Evolutionary conservation across 1,140 invertebrate species (phyloP), one percentile per base, ranked within the genome.

Genomic region (Heliothis subflexa): DNA sequence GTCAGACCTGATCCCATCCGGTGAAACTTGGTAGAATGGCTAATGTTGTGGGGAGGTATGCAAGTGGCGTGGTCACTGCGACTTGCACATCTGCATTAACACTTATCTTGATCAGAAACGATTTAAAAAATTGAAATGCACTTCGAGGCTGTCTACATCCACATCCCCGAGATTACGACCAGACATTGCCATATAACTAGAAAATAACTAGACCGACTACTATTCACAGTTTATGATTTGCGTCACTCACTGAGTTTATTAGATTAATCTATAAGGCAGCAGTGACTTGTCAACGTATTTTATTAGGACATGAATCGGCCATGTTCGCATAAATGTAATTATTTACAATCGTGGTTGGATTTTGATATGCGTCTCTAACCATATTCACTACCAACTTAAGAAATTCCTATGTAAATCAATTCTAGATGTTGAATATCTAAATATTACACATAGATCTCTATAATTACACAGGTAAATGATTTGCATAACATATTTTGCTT

Each of bases 251-350:
- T 33, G 45, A 76, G 55, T 76, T 76, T 76, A 76, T 76, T 76
- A 52, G 59, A 76, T 64, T 77, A 77, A 47, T 77, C 33, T 68
- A 77, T 66, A 77, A 77, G 61, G 74, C 61, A 77, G 28, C 28
- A 57, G 50, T 33, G 47, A 49, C 73, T 76, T 76, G 59, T 68
- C 50, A 45, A 77, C 45, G 50, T 77, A 68, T 55, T 68, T 68
- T 68, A 77, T 77, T 77, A 77, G 74, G 74, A 68, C 62, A 68
- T 77, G 50, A 77, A 66, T 68, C 25, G 62, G 28, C 74, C 74
- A 77, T 77, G 74, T 77, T 77, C 18, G 74, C 50, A 68, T 77
- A 55, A 68, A 50, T 66, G 61, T 68, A 68, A 77, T 77, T 77
- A 76, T 76, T 50, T 64, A 77, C 62, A 55, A 57, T 77, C 25